phyloP scores from a whole-genome alignment of 2,888 invertebrate genomes.

The Drosophila subsilvestris region DNA sequence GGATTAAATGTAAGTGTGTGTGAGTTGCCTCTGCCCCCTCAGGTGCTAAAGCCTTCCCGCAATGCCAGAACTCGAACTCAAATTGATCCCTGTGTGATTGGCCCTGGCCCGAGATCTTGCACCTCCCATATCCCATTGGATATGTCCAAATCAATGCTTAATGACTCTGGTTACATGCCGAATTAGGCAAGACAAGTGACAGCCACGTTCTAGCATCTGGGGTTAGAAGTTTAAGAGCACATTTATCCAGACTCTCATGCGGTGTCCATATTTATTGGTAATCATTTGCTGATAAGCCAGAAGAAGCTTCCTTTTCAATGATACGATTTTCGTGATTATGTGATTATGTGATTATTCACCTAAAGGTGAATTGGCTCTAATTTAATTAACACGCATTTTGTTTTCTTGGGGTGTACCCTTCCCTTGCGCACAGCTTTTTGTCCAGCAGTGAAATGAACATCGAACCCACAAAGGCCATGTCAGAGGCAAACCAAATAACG shows the following conservation, averaged over 20 bases:
- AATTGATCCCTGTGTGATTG: no score
- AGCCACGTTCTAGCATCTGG: constrained; percentile 34
- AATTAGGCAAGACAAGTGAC: constrained; percentile 54
- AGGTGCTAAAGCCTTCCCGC: no score
- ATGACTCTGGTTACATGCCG: no score
- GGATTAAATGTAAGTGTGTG: no score
- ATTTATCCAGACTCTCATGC: constrained; percentile 9
- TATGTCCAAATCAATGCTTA: no score
- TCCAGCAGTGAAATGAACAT: constrained; percentile 40
- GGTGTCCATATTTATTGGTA: constrained; percentile 5
- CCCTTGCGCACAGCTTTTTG: no score
- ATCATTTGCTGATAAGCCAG: constrained; percentile 2
- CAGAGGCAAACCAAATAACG: constrained; percentile 43
- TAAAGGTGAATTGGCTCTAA: constrained; percentile 54
- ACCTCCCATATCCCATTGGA: no score
- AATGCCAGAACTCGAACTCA: no score
- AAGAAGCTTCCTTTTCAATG: constrained; percentile 16
- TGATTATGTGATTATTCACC: no score
- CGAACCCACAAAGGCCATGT: constrained; percentile 43
- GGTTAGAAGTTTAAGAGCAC: constrained; percentile 26
- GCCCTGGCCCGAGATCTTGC: no score
- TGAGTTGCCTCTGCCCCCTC: no score
- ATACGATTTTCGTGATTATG: constrained; percentile 38
- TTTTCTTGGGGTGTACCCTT: constrained; percentile 19
- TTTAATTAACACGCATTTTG: constrained; percentile 65